phyloP scores from a whole-genome alignment of 2,797 vertebrate genomes.

The Garrulus glandarius region DNA sequence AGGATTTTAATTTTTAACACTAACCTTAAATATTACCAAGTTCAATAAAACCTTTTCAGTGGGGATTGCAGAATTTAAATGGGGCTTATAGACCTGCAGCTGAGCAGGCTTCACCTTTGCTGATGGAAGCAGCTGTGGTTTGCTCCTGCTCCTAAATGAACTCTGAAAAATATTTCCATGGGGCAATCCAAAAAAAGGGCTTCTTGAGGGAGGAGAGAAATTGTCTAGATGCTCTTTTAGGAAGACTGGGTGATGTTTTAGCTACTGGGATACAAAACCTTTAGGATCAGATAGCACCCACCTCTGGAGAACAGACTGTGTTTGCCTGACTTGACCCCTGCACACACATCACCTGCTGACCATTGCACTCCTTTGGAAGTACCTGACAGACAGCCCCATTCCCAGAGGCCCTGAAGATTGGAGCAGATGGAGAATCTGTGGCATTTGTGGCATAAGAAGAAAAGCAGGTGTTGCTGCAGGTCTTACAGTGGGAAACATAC shows the following conservation, averaged over 20 bases:
- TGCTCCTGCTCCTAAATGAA: background rate
- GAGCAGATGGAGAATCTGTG: background rate
- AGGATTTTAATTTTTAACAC: background rate
- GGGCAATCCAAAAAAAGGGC: background rate
- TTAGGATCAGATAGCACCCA: background rate
- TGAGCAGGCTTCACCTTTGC: background rate
- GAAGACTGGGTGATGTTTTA: background rate
- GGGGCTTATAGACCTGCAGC: background rate
- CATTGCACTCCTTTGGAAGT: background rate
- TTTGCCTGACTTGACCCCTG: background rate
- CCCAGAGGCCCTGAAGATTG: background rate
- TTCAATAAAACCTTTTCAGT: background rate
- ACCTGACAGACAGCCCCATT: background rate
- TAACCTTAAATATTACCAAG: background rate
- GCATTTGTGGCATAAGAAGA: background rate
- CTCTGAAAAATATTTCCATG: background rate
- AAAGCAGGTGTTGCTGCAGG: background rate
- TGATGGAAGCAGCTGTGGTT: background rate
- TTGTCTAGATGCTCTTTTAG: background rate
- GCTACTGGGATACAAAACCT: background rate
- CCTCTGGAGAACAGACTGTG: background rate
- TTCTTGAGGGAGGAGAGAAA: background rate
- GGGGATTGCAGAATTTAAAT: background rate
- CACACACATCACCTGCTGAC: background rate
- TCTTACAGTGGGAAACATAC: background rate